These are phyloP conservation scores for Stigmatopora argus DNA, from an alignment of 2,113 vertebrate genomes.

Conservation along the genomic window DNA sequence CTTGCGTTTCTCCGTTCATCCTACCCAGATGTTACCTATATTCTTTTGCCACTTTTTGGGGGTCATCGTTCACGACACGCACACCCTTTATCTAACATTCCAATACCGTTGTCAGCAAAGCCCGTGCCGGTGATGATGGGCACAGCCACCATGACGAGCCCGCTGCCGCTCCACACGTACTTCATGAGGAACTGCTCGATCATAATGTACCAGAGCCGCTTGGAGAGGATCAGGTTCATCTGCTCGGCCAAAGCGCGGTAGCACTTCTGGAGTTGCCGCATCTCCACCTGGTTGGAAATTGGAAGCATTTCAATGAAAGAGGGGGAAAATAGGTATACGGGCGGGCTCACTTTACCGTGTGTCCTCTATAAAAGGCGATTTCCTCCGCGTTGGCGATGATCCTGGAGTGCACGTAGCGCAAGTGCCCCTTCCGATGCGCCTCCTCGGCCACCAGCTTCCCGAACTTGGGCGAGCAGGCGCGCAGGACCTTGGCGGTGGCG, in stretches of 20 bases:
- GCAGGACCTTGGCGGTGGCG: conserved; percentile 85
- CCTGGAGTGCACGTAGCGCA: conserved; percentile 92
- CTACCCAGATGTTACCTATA: too few species aligned
- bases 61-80: too few species aligned
- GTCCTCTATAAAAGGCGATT: conserved; percentile 96
- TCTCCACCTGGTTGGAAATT: conserved; percentile 80
- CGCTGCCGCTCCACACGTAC: conserved; percentile 94
- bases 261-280: conserved; percentile 93
- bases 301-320: not conserved
- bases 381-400: conserved; percentile 97
- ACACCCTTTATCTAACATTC: too few species aligned
- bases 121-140: conserved; percentile 97
- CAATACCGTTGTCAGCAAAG: conserved; percentile 87
- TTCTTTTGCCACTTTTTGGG: too few species aligned
- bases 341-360: conserved; percentile 74
- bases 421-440: conserved; percentile 88
- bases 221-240: conserved; percentile 94
- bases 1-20: too few species aligned
- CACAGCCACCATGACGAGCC: conserved; percentile 95
- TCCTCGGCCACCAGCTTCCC: conserved; percentile 95
- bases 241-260: conserved; percentile 88
- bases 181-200: conserved; percentile 99
- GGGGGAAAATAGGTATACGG: too few species aligned
- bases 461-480: conserved; percentile 90
- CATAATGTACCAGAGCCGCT: conserved; percentile 98